A percentile compares a stretch with the other conserved stretches of the same genome.
Evolutionary conservation across 2,888 invertebrate genomes (phyloP).

Genomic region (Phaedon cochleariae): DNA sequence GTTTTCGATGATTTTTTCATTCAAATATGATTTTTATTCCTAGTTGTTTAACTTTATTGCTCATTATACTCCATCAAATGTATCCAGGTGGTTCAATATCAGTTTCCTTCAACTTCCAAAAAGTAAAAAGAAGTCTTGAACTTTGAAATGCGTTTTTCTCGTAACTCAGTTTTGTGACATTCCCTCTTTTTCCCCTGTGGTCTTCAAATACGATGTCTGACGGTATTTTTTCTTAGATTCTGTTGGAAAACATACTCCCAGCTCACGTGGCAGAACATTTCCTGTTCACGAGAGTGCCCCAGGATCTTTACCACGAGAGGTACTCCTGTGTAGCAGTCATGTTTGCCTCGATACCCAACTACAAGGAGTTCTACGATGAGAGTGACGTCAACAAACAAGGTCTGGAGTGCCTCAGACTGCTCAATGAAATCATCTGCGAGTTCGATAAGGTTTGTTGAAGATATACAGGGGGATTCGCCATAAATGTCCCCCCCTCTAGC

Average conservation of each 20-base stretch:
- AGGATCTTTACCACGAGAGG: slow-evolving; percentile 94
- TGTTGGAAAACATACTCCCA: slow-evolving; percentile 95
- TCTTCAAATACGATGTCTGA: no score
- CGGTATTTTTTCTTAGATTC: slow-evolving; percentile 67
- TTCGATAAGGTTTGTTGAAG: slow-evolving; percentile 84
- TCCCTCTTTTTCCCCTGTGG: no score
- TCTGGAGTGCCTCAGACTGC: slow-evolving; percentile 88
- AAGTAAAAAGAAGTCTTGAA: no score
- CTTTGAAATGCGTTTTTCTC: no score
- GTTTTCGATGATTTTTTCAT: no score
- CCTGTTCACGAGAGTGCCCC: slow-evolving; percentile 75
- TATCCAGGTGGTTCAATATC: no score
- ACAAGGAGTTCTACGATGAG: slow-evolving; percentile 96
- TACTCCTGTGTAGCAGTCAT: slow-evolving; percentile 95
- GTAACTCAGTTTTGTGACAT: no score
- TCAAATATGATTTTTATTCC: no score
- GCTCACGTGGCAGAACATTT: slow-evolving; percentile 96
- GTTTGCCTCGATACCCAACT: slow-evolving; percentile 98
- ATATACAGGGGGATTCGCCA: not conserved
- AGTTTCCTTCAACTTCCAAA: no score
- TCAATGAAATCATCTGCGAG: slow-evolving; percentile 98
- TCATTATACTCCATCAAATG: no score
- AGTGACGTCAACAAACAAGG: slow-evolving; percentile 97
- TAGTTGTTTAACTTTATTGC: no score
- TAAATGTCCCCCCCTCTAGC: no score